phyloP scores from a whole-genome alignment of 1,140 invertebrate genomes.

The Papilio helenus region DNA sequence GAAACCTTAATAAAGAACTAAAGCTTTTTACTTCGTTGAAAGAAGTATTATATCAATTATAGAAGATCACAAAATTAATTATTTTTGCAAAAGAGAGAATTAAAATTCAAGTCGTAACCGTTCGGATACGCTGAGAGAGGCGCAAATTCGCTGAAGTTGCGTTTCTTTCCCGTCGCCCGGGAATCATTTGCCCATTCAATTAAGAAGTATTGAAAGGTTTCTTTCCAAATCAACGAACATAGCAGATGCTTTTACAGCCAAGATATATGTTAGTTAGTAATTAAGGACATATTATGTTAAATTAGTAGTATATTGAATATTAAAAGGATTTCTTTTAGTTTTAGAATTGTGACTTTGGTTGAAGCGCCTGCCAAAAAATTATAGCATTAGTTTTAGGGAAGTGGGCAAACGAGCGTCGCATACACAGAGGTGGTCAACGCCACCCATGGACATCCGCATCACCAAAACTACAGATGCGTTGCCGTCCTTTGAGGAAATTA shows the following conservation, averaged over 20 bases:
- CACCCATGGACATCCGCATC: too few relatives aligned
- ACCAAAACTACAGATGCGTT: too few relatives aligned
- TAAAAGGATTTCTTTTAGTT: neutral
- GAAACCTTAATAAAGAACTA: too few relatives aligned
- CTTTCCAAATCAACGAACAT: slow-evolving; percentile 5
- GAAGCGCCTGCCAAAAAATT: neutral
- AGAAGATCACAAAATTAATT: neutral
- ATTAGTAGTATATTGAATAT: neutral
- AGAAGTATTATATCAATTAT: neutral
- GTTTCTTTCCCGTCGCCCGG: slow-evolving; percentile 23
- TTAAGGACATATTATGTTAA: neutral
- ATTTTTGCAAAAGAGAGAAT: slow-evolving; percentile 1
- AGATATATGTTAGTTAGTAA: neutral
- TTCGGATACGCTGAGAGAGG: slow-evolving; percentile 14
- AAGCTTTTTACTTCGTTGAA: neutral
- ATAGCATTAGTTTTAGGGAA: too few relatives aligned
- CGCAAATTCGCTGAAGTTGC: slow-evolving; percentile 19
- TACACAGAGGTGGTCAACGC: too few relatives aligned
- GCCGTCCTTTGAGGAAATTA: too few relatives aligned
- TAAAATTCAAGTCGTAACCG: slow-evolving; percentile 23
- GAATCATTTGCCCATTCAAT: slow-evolving; percentile 34
- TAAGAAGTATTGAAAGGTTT: slow-evolving; percentile 32
- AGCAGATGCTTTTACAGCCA: neutral
- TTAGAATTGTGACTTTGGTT: neutral
- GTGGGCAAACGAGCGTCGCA: too few relatives aligned